phyloP scores from a whole-genome alignment of 2,113 vertebrate genomes.

The Hyperopisus bebe region DNA sequence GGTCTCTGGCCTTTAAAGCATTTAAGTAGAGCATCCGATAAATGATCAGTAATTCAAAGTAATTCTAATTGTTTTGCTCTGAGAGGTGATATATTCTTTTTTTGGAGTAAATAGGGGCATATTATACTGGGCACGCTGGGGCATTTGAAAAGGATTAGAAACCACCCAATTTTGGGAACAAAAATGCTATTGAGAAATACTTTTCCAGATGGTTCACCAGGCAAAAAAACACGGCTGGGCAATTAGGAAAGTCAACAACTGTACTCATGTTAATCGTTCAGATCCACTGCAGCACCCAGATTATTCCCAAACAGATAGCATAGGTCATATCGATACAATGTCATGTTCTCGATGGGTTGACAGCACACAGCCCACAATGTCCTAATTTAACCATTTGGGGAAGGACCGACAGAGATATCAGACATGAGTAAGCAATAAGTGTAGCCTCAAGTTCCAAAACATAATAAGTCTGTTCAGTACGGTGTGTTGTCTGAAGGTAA shows the following conservation, averaged over 20 bases:
- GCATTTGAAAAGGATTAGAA: background rate
- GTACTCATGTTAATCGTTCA: background rate
- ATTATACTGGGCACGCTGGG: background rate
- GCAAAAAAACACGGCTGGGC: background rate
- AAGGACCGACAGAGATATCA: background rate
- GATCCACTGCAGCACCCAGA: background rate
- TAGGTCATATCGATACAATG: background rate
- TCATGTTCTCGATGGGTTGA: background rate
- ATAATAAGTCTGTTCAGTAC: background rate
- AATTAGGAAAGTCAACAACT: background rate
- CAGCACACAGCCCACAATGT: background rate
- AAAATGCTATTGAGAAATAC: background rate
- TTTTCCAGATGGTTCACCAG: background rate
- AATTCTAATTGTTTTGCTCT: background rate
- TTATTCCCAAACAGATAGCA: background rate
- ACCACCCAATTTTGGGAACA: background rate
- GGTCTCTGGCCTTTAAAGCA: background rate
- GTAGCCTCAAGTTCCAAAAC: background rate
- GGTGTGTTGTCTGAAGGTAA: background rate
- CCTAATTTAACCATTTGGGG: background rate
- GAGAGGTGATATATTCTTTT: background rate
- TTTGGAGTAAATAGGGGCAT: background rate
- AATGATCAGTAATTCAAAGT: background rate
- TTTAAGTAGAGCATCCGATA: background rate
- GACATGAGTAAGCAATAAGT: background rate